These are phyloP conservation scores for Chrysogorgia sp. DNA, from an alignment of 92 coral and sea anemone genomes.

Conservation along the genomic window DNA sequence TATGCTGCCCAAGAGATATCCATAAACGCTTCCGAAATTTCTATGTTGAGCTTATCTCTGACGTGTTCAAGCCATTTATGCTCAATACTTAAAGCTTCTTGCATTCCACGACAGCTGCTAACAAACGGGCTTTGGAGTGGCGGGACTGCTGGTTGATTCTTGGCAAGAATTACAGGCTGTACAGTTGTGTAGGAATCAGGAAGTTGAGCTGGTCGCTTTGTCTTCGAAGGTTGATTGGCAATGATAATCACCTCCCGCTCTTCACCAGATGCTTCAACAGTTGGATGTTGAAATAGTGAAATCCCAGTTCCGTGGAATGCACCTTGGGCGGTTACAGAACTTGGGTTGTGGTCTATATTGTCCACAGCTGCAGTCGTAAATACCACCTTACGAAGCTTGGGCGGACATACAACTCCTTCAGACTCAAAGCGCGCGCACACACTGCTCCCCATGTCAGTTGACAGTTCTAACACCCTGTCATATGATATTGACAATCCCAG, in stretches of 20 bases:
- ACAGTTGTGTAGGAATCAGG: too few relatives aligned
- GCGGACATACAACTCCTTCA: slow-evolving; percentile 68
- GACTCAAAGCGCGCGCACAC: slow-evolving; percentile 60
- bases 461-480: slow-evolving; percentile 65
- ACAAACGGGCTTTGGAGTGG: too few relatives aligned
- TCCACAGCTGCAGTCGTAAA: slow-evolving; percentile 74
- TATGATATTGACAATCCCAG: slow-evolving; percentile 61
- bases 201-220: not conserved
- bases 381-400: slow-evolving; percentile 41
- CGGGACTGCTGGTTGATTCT: too few relatives aligned
- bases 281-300: slow-evolving; percentile 63
- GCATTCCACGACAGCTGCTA: too few relatives aligned
- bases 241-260: not conserved
- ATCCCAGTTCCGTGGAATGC: slow-evolving; percentile 74
- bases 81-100: too few relatives aligned
- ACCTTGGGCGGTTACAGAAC: slow-evolving; percentile 59
- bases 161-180: too few relatives aligned
- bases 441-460: slow-evolving; percentile 68
- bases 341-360: slow-evolving; percentile 77
- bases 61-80: too few relatives aligned
- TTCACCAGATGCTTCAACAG: slow-evolving; percentile 49
- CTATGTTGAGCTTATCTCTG: too few relatives aligned
- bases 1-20: too few relatives aligned
- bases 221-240: not conserved
- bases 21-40: not conserved